Evolutionary conservation across 1,140 invertebrate species (phyloP).

Genomic region (Apis mellifera): DNA sequence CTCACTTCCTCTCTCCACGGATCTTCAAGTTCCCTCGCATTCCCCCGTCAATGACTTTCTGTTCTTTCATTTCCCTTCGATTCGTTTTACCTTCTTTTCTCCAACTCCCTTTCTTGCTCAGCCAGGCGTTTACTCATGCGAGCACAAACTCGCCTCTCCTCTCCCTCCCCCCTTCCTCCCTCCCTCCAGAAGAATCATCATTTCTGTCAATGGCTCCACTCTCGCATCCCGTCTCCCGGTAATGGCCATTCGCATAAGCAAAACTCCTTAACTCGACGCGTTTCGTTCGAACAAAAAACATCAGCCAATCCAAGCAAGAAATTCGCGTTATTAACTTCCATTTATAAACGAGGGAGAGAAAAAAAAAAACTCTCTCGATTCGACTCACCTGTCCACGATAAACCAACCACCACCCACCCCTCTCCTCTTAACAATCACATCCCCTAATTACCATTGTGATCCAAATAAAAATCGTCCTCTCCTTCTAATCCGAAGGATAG

Average conservation of each 20-base stretch:
- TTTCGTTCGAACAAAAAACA: not conserved
- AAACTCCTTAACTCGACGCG: not conserved
- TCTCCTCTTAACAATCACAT: not conserved
- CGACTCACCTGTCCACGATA: not conserved
- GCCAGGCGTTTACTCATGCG: conserved; percentile 18
- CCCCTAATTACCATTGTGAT: conserved; percentile 48
- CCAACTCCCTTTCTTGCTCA: conserved; percentile 3
- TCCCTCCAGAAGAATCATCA: conserved; percentile 6
- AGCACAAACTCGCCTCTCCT: not conserved
- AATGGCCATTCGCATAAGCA: conserved; percentile 18
- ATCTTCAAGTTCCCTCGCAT: not conserved
- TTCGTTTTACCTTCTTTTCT: conserved; percentile 5
- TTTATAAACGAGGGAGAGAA: not conserved
- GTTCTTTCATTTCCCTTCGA: not conserved
- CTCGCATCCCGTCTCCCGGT: conserved; percentile 9
- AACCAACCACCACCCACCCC: not conserved
- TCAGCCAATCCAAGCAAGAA: not conserved
- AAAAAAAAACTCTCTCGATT: not conserved
- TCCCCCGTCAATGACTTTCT: conserved; percentile 9
- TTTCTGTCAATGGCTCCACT: conserved; percentile 16
- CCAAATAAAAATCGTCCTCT: conserved; percentile 22
- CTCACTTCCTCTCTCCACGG: not conserved
- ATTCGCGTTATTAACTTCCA: not conserved
- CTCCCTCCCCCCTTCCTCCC: too few species aligned
- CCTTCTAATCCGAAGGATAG: conserved; percentile 10